Conservation (phyloP, 2,797 vertebrate species). For the Acanthurus leucopareius region DNA sequence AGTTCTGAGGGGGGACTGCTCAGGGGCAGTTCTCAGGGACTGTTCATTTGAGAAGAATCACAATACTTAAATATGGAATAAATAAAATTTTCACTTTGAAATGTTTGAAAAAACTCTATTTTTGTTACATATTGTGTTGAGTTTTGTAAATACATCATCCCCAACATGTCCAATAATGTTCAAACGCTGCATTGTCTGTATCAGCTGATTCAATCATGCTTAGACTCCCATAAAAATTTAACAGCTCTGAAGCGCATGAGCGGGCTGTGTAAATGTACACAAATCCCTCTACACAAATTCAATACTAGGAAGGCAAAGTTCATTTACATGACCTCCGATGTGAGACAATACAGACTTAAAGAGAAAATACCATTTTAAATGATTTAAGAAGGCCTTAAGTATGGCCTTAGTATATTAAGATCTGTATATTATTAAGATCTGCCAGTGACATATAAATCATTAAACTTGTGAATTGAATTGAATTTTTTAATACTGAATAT, state of each 20-base stretch:
- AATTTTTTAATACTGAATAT: no score
- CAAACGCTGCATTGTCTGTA: neutral
- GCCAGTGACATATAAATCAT: neutral
- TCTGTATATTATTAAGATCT: no score
- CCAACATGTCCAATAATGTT: no score
- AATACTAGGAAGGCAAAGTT: constrained; percentile 28
- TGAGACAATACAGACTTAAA: neutral
- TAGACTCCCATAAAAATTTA: neutral
- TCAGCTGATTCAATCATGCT: neutral
- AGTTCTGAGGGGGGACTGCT: no score
- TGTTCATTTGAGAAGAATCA: no score
- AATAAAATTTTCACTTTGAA: no score
- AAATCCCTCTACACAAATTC: constrained; percentile 21
- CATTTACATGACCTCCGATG: constrained; percentile 9
- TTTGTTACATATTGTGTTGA: no score
- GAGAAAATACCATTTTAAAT: neutral
- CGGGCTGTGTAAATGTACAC: neutral
- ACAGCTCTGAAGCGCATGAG: neutral
- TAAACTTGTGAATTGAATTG: neutral
- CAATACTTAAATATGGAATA: no score
- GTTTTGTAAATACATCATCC: no score
- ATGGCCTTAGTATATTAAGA: no score
- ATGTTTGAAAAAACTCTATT: no score
- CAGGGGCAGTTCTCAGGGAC: no score
- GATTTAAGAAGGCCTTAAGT: neutral